A percentile compares a stretch with the other conserved stretches of the same genome.
These are phyloP conservation scores for Eulithis prunata DNA, from an alignment of 2,888 invertebrate species.

Conservation along the genomic window DNA sequence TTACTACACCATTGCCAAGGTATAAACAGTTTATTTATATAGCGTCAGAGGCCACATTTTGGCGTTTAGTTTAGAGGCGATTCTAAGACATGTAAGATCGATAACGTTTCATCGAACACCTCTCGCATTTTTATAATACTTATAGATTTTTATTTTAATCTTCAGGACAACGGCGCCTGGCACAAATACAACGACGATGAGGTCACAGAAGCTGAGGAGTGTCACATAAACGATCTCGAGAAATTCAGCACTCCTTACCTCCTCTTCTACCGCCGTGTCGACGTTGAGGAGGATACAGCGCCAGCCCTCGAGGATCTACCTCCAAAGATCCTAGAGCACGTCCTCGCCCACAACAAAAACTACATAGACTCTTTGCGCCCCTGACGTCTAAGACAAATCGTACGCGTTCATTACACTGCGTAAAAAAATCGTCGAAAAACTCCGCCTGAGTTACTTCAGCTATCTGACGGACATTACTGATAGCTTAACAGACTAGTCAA, in stretches of 20 bases:
- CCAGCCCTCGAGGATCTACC: slow-evolving; percentile 66
- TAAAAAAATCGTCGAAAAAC: background rate
- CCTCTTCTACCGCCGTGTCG: slow-evolving; percentile 87
- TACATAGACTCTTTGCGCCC: slow-evolving; percentile 64
- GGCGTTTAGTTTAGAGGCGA: too few relatives aligned
- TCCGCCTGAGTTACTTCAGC: slow-evolving; percentile 12
- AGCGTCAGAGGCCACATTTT: too few relatives aligned
- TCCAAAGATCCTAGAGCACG: slow-evolving; percentile 57
- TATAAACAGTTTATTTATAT: background rate
- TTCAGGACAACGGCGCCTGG: slow-evolving; percentile 86
- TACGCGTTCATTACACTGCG: slow-evolving; percentile 9
- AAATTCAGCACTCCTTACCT: slow-evolving; percentile 93
- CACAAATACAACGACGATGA: slow-evolving; percentile 91
- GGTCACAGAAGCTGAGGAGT: slow-evolving; percentile 86
- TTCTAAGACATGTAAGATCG: too few relatives aligned
- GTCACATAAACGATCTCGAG: slow-evolving; percentile 85
- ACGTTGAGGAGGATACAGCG: slow-evolving; percentile 67
- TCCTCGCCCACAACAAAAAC: slow-evolving; percentile 68
- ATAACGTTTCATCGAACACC: too few relatives aligned
- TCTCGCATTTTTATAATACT: too few relatives aligned
- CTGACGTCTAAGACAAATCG: slow-evolving; percentile 48
- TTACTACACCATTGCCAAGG: slow-evolving; percentile 91
- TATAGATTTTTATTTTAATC: too few relatives aligned
- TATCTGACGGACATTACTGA: slow-evolving; percentile 13
- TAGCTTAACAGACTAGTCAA: slow-evolving; percentile 23